Conservation (phyloP, 1,140 invertebrate genomes). For the Cherax quadricarinatus region DNA sequence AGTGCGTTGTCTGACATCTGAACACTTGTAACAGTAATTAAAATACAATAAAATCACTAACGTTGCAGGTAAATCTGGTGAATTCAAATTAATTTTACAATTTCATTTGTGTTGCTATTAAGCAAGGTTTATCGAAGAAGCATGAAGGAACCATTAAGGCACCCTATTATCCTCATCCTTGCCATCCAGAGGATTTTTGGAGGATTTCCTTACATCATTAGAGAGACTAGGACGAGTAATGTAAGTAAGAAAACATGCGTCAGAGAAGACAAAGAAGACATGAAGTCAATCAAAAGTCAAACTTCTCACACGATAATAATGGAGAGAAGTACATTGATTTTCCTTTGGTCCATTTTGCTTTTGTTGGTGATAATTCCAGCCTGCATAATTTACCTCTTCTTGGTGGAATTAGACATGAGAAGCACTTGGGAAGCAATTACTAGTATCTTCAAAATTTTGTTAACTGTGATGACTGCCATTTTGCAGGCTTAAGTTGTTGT, state of each 20-base stretch:
- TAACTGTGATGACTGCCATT: not conserved
- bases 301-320: not conserved
- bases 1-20: no score
- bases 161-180: not conserved
- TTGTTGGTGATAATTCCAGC: not conserved
- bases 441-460: not conserved
- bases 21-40: no score
- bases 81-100: no score
- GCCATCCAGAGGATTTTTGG: not conserved
- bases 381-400: not conserved
- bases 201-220: not conserved
- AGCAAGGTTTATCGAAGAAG: no score
- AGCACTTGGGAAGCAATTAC: not conserved
- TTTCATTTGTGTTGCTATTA: no score
- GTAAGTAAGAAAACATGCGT: no score
- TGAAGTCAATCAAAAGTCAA: no score
- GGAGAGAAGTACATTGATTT: not conserved
- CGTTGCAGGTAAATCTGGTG: no score
- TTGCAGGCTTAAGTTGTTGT: not conserved
- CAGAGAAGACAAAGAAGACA: no score
- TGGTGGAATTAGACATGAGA: not conserved
- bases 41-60: no score
- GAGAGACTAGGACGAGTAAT: not conserved
- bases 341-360: not conserved
- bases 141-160: not conserved